These are phyloP conservation scores for Apogon talboti DNA, from an alignment of 2,797 vertebrate genomes.

Conservation along the genomic window DNA sequence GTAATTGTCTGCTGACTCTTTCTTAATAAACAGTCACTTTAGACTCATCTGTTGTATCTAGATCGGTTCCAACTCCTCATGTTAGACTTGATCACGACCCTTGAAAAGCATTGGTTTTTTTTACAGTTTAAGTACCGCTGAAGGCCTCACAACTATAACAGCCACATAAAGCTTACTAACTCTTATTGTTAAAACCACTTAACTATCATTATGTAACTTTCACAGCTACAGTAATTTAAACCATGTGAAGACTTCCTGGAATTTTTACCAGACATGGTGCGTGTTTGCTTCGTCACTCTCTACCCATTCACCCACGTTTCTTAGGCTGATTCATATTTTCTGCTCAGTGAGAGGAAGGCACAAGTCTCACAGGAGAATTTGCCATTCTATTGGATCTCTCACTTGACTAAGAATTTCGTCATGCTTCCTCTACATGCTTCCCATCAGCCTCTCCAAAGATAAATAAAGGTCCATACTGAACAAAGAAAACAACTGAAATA, in stretches of 20 bases:
- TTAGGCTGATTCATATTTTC: constrained; percentile 64
- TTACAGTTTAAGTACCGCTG: neutral
- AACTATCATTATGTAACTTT: constrained; percentile 43
- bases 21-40: constrained; percentile 36
- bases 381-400: constrained; percentile 24
- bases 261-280: constrained; percentile 22
- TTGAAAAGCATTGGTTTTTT: constrained; percentile 10
- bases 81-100: constrained; percentile 29
- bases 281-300: constrained; percentile 36
- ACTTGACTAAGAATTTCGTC: constrained; percentile 71
- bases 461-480: constrained; percentile 37
- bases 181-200: constrained; percentile 38
- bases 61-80: constrained; percentile 19
- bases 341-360: constrained; percentile 12
- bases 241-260: constrained; percentile 38
- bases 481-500: constrained; percentile 40
- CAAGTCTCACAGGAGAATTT: constrained; percentile 27
- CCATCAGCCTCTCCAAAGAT: constrained; percentile 41
- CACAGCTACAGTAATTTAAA: constrained; percentile 31
- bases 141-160: constrained; percentile 4
- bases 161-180: too few relatives aligned
- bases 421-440: constrained; percentile 54
- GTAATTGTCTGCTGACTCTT: constrained; percentile 46
- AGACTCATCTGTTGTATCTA: constrained; percentile 41
- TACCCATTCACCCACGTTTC: constrained; percentile 13